These are phyloP conservation scores for Anarhynchus alexandrinus DNA, from an alignment of 2,113 vertebrate species.

Conservation along the genomic window DNA sequence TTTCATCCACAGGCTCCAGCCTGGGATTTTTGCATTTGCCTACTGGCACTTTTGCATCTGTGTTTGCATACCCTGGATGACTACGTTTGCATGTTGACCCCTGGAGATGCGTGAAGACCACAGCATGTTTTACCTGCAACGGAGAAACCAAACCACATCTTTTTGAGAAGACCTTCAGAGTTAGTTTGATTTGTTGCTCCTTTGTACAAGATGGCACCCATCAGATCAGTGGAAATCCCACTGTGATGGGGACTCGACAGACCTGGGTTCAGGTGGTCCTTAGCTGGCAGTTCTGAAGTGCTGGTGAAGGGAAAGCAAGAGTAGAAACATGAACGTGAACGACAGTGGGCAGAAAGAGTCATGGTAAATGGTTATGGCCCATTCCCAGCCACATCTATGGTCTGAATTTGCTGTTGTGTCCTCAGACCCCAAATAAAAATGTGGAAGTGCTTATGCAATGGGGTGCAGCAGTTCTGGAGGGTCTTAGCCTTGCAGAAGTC, in stretches of 20 bases:
- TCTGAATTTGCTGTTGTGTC: background rate
- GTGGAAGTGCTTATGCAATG: background rate
- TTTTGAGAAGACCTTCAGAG: background rate
- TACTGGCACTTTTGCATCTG: background rate
- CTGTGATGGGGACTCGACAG: rapidly evolving
- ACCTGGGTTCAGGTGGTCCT: background rate
- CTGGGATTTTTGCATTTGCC: background rate
- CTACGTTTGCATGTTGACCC: background rate
- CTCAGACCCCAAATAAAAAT: background rate
- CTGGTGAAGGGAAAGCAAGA: background rate
- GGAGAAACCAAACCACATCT: background rate
- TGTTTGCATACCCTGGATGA: background rate
- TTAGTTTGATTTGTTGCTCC: background rate
- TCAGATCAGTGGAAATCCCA: background rate
- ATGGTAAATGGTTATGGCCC: background rate
- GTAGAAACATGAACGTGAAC: background rate
- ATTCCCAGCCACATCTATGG: background rate
- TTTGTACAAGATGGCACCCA: background rate
- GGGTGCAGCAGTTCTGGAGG: background rate
- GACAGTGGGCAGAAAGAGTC: background rate
- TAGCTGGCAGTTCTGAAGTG: background rate
- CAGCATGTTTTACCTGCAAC: background rate
- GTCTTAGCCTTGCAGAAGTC: background rate
- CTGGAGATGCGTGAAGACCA: background rate
- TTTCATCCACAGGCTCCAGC: background rate